phyloP scores from a whole-genome alignment of 2,797 vertebrate species.

The Falco rusticolus region DNA sequence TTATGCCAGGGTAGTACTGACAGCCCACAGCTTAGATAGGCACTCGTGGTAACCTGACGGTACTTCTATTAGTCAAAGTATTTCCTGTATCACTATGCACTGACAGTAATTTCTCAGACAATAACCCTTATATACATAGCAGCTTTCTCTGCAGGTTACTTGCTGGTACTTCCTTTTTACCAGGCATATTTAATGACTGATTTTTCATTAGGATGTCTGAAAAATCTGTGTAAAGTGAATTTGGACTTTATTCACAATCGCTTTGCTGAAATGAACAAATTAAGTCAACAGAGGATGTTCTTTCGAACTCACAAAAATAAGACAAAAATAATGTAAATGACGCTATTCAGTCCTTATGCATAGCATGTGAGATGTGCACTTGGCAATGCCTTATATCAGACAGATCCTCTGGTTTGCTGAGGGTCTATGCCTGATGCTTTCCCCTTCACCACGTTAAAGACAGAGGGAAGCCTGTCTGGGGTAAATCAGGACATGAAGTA shows the following conservation, averaged over 20 bases:
- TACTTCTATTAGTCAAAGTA: not conserved
- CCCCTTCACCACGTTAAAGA: not conserved
- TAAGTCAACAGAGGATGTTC: not conserved
- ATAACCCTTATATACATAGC: not conserved
- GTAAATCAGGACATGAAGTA: not conserved
- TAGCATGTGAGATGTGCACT: not conserved
- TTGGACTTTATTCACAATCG: not conserved
- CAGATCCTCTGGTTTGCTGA: not conserved
- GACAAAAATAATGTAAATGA: not conserved
- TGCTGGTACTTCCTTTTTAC: not conserved
- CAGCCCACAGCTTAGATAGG: not conserved
- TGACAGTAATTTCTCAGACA: not conserved
- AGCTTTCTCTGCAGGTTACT: not conserved
- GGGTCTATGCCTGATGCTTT: not conserved
- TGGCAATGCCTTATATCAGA: not conserved
- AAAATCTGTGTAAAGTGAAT: not conserved
- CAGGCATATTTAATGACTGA: not conserved
- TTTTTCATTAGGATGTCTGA: not conserved
- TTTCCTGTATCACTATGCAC: not conserved
- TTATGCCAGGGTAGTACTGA: not conserved
- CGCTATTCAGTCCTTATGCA: not conserved
- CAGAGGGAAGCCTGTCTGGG: not conserved
- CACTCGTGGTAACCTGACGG: constrained; percentile 19
- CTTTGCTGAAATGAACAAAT: not conserved
- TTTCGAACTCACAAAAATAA: not conserved